Percentiles rank a stretch among this genome's conserved stretches.
These are phyloP conservation scores for Stomatorhinus walkeri DNA, from an alignment of 2,797 vertebrate genomes.

Conservation along the genomic window DNA sequence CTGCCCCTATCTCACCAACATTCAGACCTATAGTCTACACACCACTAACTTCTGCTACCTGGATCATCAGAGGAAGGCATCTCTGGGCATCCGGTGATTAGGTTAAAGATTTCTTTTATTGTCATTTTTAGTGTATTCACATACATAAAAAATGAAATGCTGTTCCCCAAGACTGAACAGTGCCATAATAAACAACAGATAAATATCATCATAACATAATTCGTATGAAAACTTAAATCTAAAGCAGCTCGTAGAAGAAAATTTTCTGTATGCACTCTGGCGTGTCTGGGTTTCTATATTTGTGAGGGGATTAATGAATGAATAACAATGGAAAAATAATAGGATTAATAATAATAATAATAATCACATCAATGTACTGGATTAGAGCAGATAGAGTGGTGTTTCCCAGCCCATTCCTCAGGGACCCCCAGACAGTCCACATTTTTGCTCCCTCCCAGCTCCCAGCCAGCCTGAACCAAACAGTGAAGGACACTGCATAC, in stretches of 20 bases:
- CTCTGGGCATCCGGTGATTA: neutral
- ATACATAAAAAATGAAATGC: neutral
- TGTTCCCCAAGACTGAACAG: neutral
- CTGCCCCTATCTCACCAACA: neutral
- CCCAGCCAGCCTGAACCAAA: neutral
- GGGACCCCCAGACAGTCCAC: neutral
- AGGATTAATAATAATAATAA: neutral
- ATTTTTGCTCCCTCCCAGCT: neutral
- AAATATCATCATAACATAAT: neutral
- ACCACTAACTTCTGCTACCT: neutral
- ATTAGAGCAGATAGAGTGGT: neutral
- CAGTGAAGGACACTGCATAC: neutral
- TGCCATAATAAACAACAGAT: neutral
- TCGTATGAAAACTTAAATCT: neutral
- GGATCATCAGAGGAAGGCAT: neutral
- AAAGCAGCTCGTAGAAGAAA: neutral
- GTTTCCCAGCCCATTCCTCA: neutral
- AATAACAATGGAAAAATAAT: neutral
- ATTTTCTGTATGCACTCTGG: neutral
- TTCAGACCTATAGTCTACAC: neutral
- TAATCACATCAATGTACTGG: neutral
- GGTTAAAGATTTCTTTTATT: neutral
- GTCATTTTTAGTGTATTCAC: neutral
- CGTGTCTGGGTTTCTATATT: neutral
- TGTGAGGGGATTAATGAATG: neutral